phyloP scores from a whole-genome alignment of 2,113 vertebrate genomes.

The Mormyrus lacerda region DNA sequence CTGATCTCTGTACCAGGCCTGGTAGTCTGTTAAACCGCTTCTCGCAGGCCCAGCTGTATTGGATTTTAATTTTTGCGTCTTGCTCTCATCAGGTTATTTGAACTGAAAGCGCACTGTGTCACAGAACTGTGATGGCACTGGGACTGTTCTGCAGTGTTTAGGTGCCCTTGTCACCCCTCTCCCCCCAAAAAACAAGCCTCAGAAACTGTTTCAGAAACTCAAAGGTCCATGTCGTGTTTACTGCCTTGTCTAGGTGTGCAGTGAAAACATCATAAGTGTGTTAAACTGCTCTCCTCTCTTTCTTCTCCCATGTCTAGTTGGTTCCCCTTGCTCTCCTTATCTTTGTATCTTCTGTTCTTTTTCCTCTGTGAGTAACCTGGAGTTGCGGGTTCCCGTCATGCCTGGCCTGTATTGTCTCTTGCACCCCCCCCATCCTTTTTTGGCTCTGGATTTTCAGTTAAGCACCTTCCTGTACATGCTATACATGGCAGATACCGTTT shows the following conservation, averaged over 20 bases:
- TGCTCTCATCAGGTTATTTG: conserved; percentile 6
- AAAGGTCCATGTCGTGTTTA: conserved; percentile 1
- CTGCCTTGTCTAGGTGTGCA: conserved; percentile 14
- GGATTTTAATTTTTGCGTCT: background rate
- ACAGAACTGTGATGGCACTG: background rate
- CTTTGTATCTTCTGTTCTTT: conserved; percentile 89
- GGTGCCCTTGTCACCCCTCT: background rate
- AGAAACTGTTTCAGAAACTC: conserved; percentile 5
- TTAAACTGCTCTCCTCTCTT: conserved; percentile 68
- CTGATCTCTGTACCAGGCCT: background rate
- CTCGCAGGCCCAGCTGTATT: background rate
- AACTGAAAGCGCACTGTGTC: background rate
- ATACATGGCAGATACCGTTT: conserved; percentile 27
- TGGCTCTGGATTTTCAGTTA: conserved; percentile 53
- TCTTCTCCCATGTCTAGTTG: conserved; percentile 79
- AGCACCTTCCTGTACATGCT: conserved; percentile 36
- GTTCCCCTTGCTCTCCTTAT: conserved; percentile 88
- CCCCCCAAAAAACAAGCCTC: background rate
- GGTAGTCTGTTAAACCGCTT: background rate
- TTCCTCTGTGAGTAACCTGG: conserved; percentile 92
- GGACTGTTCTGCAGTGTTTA: background rate
- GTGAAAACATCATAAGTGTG: conserved; percentile 30
- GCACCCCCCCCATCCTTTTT: conserved; percentile 37
- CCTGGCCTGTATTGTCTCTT: conserved; percentile 58
- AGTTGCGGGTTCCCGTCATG: conserved; percentile 48